Percentiles rank a stretch among this genome's conserved stretches.
Evolutionary conservation across 2,113 vertebrate genomes (phyloP).

Genomic region (Thryonomys swinderianus): DNA sequence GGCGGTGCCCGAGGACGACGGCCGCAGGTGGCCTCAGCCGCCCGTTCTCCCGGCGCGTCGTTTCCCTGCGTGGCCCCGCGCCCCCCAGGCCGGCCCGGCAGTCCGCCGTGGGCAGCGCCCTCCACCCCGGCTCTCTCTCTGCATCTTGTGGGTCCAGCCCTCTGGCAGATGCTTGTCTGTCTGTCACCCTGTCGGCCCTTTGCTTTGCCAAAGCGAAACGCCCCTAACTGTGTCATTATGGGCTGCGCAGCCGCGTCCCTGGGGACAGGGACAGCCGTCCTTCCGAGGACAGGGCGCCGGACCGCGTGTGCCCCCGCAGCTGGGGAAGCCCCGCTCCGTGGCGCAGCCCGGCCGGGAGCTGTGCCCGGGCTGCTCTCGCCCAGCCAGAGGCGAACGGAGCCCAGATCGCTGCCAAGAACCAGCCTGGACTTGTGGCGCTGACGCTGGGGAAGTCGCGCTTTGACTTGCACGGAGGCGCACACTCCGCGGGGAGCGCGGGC

Average conservation of each 20-base stretch:
- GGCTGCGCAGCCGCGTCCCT: neutral
- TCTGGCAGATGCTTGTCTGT: slow-evolving; percentile 44
- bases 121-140: neutral
- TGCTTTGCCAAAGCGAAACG: neutral
- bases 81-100: neutral
- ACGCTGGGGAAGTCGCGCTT: slow-evolving; percentile 76
- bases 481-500: slow-evolving; percentile 34
- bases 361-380: slow-evolving; percentile 41
- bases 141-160: slow-evolving; percentile 49
- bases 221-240: slow-evolving; percentile 60
- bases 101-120: neutral
- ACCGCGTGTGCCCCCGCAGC: neutral
- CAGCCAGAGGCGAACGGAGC: slow-evolving; percentile 67
- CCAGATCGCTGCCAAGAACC: slow-evolving; percentile 78
- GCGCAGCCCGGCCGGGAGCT: neutral
- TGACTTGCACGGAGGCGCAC: slow-evolving; percentile 14
- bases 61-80: too few relatives aligned
- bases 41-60: too few relatives aligned
- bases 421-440: slow-evolving; percentile 81
- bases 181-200: neutral
- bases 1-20: slow-evolving; percentile 60
- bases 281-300: neutral
- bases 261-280: neutral
- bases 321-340: neutral
- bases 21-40: too few relatives aligned